These are phyloP conservation scores for Lepidurus arcticus DNA, from an alignment of 1,140 invertebrate species.

Conservation along the genomic window DNA sequence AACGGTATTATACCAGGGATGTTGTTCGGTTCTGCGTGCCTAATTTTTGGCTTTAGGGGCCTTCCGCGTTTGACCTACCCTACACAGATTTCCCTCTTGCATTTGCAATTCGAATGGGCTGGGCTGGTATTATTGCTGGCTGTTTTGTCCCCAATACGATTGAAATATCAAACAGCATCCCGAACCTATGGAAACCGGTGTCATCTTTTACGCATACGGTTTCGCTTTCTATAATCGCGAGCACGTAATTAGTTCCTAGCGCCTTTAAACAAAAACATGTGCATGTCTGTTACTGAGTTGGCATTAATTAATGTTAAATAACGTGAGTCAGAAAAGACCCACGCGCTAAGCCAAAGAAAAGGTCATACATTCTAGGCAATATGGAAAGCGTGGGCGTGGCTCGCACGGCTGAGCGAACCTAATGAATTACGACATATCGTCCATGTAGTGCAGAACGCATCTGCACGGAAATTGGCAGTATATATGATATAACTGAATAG, in stretches of 20 bases:
- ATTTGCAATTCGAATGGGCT: background rate
- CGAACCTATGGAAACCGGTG: background rate
- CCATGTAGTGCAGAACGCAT: background rate
- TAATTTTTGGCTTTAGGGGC: background rate
- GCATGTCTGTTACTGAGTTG: background rate
- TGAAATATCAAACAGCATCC: too few species aligned
- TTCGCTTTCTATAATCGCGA: background rate
- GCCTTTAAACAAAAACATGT: background rate
- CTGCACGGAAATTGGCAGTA: constrained; percentile 10
- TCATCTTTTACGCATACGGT: background rate
- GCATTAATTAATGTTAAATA: background rate
- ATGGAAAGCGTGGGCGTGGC: constrained; percentile 11
- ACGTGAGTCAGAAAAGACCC: background rate
- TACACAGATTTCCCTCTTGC: background rate
- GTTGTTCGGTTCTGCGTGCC: constrained; percentile 3
- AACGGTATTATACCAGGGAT: background rate
- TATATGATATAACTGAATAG: background rate
- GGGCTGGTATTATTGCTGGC: background rate
- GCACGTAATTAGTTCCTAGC: background rate
- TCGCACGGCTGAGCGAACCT: background rate
- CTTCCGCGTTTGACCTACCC: background rate
- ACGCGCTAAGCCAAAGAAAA: background rate
- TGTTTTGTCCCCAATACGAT: background rate
- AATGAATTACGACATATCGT: background rate
- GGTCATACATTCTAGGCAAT: background rate